Conservation (phyloP, 2,113 vertebrate genomes). For the Stegostoma tigrinum region DNA sequence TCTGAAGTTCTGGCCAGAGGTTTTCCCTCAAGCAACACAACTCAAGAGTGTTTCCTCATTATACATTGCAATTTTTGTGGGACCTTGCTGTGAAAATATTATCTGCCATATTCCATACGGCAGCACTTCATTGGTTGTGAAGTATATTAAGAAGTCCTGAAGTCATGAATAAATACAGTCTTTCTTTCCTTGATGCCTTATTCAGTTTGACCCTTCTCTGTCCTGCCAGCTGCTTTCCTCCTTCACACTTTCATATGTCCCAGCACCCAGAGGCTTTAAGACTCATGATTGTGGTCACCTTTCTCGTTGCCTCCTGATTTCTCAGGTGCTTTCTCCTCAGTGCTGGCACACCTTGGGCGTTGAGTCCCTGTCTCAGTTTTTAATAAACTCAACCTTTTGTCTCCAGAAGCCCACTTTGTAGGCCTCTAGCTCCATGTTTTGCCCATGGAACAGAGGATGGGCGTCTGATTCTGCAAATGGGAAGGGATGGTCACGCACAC, state of each 20-base stretch:
- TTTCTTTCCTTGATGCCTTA: neutral
- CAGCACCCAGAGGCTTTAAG: neutral
- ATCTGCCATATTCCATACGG: neutral
- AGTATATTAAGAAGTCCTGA: neutral
- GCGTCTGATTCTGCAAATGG: neutral
- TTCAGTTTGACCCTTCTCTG: neutral
- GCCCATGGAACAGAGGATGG: neutral
- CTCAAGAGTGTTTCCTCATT: neutral
- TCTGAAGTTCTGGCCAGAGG: neutral
- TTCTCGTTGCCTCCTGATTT: neutral
- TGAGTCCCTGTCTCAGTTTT: neutral
- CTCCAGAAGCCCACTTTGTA: neutral
- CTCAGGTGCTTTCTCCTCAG: neutral
- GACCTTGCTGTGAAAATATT: neutral
- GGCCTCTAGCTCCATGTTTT: neutral
- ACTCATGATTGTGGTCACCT: neutral
- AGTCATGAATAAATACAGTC: neutral
- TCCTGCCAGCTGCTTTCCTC: neutral
- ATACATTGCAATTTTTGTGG: neutral
- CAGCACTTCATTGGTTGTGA: neutral
- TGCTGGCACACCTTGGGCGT: neutral
- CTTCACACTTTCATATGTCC: neutral
- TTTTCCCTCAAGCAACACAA: neutral
- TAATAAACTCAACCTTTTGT: neutral
- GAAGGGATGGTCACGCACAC: neutral